phyloP scores from a whole-genome alignment of 2,888 invertebrate species.

The Cremastinae sp. region DNA sequence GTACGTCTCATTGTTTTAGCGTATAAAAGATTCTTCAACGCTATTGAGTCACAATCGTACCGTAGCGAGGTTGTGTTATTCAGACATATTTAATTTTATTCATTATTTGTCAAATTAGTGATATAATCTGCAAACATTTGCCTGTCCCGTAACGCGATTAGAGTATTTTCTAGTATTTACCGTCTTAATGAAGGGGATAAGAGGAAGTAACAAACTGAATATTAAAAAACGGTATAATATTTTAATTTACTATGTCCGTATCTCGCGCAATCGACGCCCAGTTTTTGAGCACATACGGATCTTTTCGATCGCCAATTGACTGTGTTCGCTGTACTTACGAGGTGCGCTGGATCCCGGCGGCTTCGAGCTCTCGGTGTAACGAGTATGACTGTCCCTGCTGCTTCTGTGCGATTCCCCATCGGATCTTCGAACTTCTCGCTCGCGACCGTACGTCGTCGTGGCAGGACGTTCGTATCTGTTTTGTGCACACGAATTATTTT shows the following conservation, averaged over 20 bases:
- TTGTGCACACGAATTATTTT: neutral
- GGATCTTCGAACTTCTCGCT: slow-evolving; percentile 77
- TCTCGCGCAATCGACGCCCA: slow-evolving; percentile 61
- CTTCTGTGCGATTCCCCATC: slow-evolving; percentile 77
- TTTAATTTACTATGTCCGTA: slow-evolving; percentile 54
- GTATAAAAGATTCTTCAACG: slow-evolving; percentile 59
- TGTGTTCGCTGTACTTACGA: slow-evolving; percentile 74
- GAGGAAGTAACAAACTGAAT: slow-evolving; percentile 18
- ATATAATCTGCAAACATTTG: slow-evolving; percentile 55
- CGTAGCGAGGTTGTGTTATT: slow-evolving; percentile 46
- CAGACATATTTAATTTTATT: slow-evolving; percentile 20
- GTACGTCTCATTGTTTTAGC: slow-evolving; percentile 41
- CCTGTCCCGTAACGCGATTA: slow-evolving; percentile 59
- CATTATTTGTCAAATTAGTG: slow-evolving; percentile 15
- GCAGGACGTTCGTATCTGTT: slow-evolving; percentile 76
- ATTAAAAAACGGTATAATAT: slow-evolving; percentile 31
- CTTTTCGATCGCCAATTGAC: slow-evolving; percentile 61
- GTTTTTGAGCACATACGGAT: slow-evolving; percentile 62
- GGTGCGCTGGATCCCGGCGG: slow-evolving; percentile 75
- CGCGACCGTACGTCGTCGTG: slow-evolving; percentile 73
- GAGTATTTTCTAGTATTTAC: slow-evolving; percentile 56
- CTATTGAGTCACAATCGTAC: slow-evolving; percentile 45
- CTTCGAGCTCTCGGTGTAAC: slow-evolving; percentile 77
- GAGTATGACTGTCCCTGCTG: slow-evolving; percentile 75
- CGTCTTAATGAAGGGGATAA: slow-evolving; percentile 48